Evolutionary conservation across 1,140 invertebrate genomes (phyloP), one percentile per base, ranked within the genome.

Genomic region (Polypedilum vanderplanki): DNA sequence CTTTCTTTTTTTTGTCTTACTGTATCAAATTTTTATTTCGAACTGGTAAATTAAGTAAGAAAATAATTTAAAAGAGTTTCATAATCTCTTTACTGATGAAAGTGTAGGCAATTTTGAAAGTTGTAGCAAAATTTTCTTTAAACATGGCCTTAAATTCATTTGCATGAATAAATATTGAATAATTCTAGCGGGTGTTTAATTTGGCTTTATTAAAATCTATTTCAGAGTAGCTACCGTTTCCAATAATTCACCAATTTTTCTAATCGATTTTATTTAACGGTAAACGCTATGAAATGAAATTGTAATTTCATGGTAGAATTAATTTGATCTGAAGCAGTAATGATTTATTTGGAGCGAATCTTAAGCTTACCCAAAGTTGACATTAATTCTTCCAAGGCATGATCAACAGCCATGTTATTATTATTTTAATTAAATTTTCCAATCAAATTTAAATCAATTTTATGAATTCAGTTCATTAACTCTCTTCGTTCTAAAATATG

Each of bases 361-460:
- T 75, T 17, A 20, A 40, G 73, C 3, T 85, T 76, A 86, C 85
- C 85, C 65, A 88, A 79, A 77, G 88, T 86, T 9, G 84, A 83
- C 87, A 88, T 88, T 78, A 88, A 83, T 75, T 88, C 85, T 76
- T 88, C 87, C 15, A 88, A 79, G 24, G 87, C 86, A 40, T 80
- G 83, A 79, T 88, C 87, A 41, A 85, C 85, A 78, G 84, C 86
- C 83, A 86, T 86, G 20, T 33, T 33, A 70, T 70, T 33, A 70
- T 70, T 20, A 8, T 15, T 46, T 57, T 33, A 33, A 33, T 33
- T 33, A 33, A 33, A 33, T 33, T 33, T 33, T 33, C 24, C 24
- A 33, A 33, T 33, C 24, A 33, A 0, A 12, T 12, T 15, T 12
- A 15, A 12, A 12, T 57, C n/a, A 15, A 4, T n/a, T 12, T n/a